phyloP scores from a whole-genome alignment of 2,797 vertebrate genomes.

The Falco biarmicus region DNA sequence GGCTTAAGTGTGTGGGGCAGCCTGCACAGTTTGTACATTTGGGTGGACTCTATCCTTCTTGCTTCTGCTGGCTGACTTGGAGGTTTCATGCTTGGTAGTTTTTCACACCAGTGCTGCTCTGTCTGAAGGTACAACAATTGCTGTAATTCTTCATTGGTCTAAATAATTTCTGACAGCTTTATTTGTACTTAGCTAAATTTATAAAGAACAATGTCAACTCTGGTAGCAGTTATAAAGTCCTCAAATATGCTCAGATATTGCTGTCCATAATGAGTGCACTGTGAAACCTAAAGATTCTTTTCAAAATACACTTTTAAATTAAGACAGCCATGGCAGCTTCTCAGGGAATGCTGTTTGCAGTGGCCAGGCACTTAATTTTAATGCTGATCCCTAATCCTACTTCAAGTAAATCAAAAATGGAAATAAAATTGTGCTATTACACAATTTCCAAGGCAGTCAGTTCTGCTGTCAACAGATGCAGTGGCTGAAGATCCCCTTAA shows the following conservation, averaged over 20 bases:
- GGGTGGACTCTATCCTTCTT: neutral
- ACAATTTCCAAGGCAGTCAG: neutral
- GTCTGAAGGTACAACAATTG: neutral
- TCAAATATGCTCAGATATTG: neutral
- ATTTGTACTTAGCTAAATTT: neutral
- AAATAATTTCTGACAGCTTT: conserved; percentile 7
- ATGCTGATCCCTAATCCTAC: conserved; percentile 7
- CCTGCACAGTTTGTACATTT: neutral
- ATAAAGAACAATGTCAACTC: neutral
- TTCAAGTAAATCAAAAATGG: neutral
- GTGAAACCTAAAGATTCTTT: neutral
- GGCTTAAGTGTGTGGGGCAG: neutral
- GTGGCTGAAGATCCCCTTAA: neutral
- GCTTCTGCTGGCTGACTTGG: neutral
- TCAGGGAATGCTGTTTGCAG: neutral
- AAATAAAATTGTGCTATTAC: conserved; percentile 26
- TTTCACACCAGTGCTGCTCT: neutral
- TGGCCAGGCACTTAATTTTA: neutral
- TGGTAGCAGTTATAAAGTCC: neutral
- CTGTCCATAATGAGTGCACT: neutral
- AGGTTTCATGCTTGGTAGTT: neutral
- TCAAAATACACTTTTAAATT: neutral
- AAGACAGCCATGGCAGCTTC: neutral
- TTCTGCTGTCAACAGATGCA: conserved; percentile 1
- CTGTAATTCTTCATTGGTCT: neutral